Conservation (phyloP, 2,797 vertebrate species). For the Melanotaenia pygmaea region DNA sequence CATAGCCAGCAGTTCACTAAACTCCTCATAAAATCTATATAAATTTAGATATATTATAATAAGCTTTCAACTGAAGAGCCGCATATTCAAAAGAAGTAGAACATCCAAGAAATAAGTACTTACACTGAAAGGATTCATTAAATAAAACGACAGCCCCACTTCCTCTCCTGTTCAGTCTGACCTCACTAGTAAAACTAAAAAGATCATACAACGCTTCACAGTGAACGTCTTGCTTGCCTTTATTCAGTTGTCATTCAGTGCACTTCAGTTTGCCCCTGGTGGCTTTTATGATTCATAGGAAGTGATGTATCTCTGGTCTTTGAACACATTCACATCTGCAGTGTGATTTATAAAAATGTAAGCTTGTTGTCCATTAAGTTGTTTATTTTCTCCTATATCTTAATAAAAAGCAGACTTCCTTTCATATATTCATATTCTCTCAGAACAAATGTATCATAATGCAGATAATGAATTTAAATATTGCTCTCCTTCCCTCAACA, state of each 20-base stretch:
- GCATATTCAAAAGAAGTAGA: no score
- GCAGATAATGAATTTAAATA: constrained; percentile 26
- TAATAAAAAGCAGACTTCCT: constrained; percentile 17
- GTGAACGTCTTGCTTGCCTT: constrained; percentile 28
- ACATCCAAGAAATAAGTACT: no score
- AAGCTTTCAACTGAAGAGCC: no score
- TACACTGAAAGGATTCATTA: no score
- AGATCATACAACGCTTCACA: constrained; percentile 13
- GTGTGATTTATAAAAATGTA: constrained; percentile 31
- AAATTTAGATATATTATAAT: no score
- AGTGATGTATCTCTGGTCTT: constrained; percentile 4
- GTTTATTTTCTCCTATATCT: constrained; percentile 21
- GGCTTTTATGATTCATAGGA: constrained; percentile 31
- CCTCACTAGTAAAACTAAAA: no score
- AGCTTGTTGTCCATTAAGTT: constrained; percentile 15
- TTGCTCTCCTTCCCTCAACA: constrained; percentile 4
- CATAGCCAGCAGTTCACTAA: no score
- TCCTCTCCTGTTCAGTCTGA: no score
- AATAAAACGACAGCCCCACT: no score
- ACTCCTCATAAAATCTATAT: no score
- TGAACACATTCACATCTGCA: constrained; percentile 20
- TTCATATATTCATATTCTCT: constrained; percentile 6
- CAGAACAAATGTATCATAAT: constrained; percentile 17
- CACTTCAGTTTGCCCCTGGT: constrained; percentile 44
- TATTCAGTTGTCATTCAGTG: constrained; percentile 6